These are phyloP conservation scores for Tinamus major DNA, from an alignment of 2,797 vertebrate species.

Conservation along the genomic window DNA sequence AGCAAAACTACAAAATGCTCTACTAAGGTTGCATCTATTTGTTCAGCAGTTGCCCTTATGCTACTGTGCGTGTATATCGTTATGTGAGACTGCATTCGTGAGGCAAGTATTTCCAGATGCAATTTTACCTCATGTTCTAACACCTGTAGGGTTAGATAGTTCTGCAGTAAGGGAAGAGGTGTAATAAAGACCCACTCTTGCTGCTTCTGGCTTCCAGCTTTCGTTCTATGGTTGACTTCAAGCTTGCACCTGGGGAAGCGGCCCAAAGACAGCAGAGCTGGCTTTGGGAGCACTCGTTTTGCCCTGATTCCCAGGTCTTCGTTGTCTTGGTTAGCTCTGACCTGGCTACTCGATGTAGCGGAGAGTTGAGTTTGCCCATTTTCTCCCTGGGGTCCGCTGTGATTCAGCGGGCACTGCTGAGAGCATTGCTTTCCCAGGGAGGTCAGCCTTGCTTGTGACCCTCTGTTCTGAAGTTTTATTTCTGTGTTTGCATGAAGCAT, in stretches of 20 bases:
- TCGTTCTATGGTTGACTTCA: background rate
- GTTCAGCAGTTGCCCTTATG: background rate
- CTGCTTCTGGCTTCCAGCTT: background rate
- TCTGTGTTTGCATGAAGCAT: background rate
- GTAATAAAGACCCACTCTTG: background rate
- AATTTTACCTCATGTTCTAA: background rate
- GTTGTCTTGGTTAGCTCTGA: background rate
- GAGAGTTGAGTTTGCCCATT: background rate
- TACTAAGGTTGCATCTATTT: conserved; percentile 11
- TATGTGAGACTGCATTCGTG: background rate
- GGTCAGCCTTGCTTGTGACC: background rate
- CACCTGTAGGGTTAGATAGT: background rate
- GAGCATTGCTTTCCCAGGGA: background rate
- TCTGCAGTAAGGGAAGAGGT: background rate
- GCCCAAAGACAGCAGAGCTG: background rate
- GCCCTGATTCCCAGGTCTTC: background rate
- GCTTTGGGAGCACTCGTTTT: background rate
- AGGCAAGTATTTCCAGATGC: background rate
- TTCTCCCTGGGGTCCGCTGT: background rate
- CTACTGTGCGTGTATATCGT: background rate
- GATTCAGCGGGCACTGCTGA: background rate
- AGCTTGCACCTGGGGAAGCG: background rate
- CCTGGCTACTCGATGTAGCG: background rate
- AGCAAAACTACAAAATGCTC: background rate
- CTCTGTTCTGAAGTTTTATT: conserved; percentile 23